Conservation (phyloP, 2,888 invertebrate species). For the Melanostoma scalare region DNA sequence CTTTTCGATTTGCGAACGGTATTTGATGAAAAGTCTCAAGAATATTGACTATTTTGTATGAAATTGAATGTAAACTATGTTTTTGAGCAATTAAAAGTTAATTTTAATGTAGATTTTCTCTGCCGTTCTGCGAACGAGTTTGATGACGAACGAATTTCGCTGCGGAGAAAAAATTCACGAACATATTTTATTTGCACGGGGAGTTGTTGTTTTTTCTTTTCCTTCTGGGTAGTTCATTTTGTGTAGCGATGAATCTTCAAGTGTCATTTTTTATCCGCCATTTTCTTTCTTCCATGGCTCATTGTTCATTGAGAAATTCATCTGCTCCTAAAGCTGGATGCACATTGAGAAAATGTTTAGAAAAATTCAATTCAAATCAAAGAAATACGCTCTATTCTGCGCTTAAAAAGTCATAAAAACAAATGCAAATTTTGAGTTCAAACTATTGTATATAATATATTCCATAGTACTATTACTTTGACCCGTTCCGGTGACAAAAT, state of each 20-base stretch:
- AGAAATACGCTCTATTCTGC: neutral
- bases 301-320: neutral
- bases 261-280: slow-evolving; percentile 40
- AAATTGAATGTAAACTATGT: slow-evolving; percentile 36
- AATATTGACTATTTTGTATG: slow-evolving; percentile 6
- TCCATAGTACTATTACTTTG: too few species aligned
- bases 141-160: slow-evolving; percentile 66
- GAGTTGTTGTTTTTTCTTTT: slow-evolving; percentile 67
- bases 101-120: slow-evolving; percentile 42
- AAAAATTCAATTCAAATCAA: neutral
- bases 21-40: slow-evolving; percentile 27
- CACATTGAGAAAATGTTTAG: neutral
- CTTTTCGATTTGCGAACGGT: neutral
- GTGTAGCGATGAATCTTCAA: slow-evolving; percentile 16
- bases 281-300: neutral
- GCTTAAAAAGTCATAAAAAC: too few species aligned
- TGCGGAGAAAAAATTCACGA: slow-evolving; percentile 65
- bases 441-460: too few species aligned
- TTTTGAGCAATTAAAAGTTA: slow-evolving; percentile 16
- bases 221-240: slow-evolving; percentile 52
- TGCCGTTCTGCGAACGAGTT: slow-evolving; percentile 43
- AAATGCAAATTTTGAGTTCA: too few species aligned
- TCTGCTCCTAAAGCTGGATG: neutral
- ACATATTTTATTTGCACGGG: slow-evolving; percentile 67
- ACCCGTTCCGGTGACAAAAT: too few species aligned